phyloP scores from a whole-genome alignment of 2,888 invertebrate species.

The Serripes groenlandicus region DNA sequence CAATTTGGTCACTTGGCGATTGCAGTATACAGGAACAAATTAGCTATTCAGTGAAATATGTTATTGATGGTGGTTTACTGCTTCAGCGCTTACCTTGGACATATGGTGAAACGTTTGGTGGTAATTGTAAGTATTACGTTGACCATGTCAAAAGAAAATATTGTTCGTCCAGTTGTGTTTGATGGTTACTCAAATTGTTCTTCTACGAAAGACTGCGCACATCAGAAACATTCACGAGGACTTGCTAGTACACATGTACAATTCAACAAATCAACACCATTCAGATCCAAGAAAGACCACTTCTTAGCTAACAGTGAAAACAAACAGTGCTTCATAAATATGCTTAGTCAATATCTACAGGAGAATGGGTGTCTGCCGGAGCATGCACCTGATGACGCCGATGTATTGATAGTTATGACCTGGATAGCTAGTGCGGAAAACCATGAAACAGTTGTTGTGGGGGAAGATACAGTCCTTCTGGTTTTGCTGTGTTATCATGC shows the following conservation, averaged over 20 bases:
- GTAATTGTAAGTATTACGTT: constrained; percentile 45
- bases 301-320: neutral
- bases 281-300: constrained; percentile 43
- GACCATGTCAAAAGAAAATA: constrained; percentile 48
- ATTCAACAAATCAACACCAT: constrained; percentile 42
- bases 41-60: constrained; percentile 17
- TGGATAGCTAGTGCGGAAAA: too few relatives aligned
- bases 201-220: constrained; percentile 69
- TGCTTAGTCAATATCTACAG: too few relatives aligned
- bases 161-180: constrained; percentile 63
- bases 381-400: neutral
- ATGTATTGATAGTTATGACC: neutral
- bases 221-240: constrained; percentile 46
- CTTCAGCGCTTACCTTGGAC: constrained; percentile 39
- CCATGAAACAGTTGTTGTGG: too few relatives aligned
- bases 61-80: constrained; percentile 66
- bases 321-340: constrained; percentile 68
- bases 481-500: too few relatives aligned
- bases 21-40: neutral
- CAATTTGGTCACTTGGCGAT: constrained; percentile 41
- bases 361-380: too few relatives aligned
- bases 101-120: constrained; percentile 23
- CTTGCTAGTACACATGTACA: constrained; percentile 17
- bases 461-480: too few relatives aligned
- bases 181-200: constrained; percentile 60